These are phyloP conservation scores for Serinus canaria DNA, from an alignment of 2,113 vertebrate species.

Conservation along the genomic window DNA sequence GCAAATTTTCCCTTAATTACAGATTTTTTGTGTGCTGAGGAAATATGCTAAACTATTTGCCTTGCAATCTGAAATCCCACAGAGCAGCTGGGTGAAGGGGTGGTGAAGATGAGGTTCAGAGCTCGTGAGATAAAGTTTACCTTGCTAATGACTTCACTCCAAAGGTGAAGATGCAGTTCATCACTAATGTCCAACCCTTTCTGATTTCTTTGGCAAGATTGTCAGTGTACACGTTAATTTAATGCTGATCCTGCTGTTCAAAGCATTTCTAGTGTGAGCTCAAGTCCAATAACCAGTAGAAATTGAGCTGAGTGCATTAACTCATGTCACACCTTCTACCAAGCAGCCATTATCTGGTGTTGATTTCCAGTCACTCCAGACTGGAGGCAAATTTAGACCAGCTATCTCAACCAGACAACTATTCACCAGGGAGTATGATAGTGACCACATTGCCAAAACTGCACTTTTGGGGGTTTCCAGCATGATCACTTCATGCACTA, in stretches of 20 bases:
- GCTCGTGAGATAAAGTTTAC: background rate
- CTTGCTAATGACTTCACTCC: background rate
- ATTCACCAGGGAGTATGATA: background rate
- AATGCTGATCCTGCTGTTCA: constrained; percentile 16
- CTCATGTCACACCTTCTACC: constrained; percentile 23
- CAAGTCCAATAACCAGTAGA: constrained; percentile 9
- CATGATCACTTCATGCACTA: background rate
- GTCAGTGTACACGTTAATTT: background rate
- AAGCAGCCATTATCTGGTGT: background rate
- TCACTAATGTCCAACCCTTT: background rate
- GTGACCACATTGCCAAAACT: background rate
- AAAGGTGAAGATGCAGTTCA: background rate
- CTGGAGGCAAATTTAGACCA: background rate
- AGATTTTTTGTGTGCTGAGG: background rate
- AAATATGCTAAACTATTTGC: background rate
- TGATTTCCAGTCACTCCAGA: constrained; percentile 41
- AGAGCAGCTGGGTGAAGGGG: background rate
- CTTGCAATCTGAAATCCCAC: background rate
- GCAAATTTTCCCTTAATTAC: background rate
- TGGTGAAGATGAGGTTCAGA: background rate
- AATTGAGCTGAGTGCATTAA: constrained; percentile 22
- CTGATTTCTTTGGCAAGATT: constrained; percentile 9
- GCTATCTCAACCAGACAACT: background rate
- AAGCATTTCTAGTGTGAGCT: background rate
- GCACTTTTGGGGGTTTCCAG: background rate